Conservation (phyloP, 2,113 vertebrate genomes). For the Chionomys nivalis region DNA sequence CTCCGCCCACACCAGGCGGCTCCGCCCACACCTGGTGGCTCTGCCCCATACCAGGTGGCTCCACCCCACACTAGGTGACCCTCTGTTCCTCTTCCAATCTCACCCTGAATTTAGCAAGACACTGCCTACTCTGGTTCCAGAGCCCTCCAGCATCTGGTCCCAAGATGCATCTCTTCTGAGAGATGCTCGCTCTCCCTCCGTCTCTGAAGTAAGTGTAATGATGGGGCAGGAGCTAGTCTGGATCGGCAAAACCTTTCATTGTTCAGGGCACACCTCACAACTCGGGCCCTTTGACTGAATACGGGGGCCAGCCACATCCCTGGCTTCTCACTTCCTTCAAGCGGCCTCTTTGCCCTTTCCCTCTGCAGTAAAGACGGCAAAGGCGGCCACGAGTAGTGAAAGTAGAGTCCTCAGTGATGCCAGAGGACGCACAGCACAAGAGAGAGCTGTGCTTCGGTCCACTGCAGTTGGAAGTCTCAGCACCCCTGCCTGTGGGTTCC, state of each 20-base stretch:
- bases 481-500: background rate
- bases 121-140: background rate
- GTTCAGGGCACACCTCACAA: background rate
- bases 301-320: background rate
- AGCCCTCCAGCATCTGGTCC: background rate
- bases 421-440: background rate
- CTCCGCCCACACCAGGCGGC: background rate
- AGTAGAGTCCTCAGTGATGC: background rate
- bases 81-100: background rate
- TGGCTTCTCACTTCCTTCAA: background rate
- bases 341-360: background rate
- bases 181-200: background rate
- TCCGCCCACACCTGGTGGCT: too few species aligned
- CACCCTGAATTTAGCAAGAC: background rate
- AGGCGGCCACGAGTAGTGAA: background rate
- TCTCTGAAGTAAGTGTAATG: background rate
- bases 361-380: too few species aligned
- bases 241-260: background rate
- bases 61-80: background rate
- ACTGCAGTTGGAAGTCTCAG: background rate
- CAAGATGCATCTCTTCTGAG: background rate
- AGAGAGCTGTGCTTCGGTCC: background rate
- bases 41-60: fast-evolving
- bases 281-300: background rate
- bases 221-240: background rate